These are phyloP conservation scores for Mythimna ferrago DNA, from an alignment of 2,888 invertebrate genomes.

Conservation along the genomic window DNA sequence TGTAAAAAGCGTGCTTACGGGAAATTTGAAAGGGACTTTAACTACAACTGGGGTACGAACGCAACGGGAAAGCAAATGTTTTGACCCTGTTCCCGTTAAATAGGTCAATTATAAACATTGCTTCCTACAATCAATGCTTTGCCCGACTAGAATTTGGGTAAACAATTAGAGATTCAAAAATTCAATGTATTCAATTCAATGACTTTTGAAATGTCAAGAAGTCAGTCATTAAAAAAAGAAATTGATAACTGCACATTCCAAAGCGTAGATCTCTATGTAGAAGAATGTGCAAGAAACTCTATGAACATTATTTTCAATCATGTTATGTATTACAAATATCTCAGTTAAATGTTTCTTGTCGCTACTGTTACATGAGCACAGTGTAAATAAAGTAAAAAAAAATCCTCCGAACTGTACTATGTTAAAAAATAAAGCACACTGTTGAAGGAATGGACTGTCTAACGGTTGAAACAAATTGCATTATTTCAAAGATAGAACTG, in stretches of 20 bases:
- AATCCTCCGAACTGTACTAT: too few relatives aligned
- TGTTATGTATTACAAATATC: too few relatives aligned
- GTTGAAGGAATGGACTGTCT: slow-evolving; percentile 14
- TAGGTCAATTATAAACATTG: slow-evolving; percentile 70
- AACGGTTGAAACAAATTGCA: slow-evolving; percentile 49
- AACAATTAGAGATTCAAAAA: slow-evolving; percentile 18
- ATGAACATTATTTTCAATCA: too few relatives aligned
- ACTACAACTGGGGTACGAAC: slow-evolving; percentile 38
- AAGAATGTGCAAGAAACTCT: too few relatives aligned
- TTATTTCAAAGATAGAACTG: slow-evolving; percentile 42
- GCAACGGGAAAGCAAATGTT: slow-evolving; percentile 55
- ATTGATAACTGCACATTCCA: too few relatives aligned
- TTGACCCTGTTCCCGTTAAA: slow-evolving; percentile 59
- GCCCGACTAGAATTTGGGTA: slow-evolving; percentile 30
- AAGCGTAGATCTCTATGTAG: too few relatives aligned
- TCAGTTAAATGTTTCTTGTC: too few relatives aligned
- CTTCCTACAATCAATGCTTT: slow-evolving; percentile 47
- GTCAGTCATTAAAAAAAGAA: too few relatives aligned
- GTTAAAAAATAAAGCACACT: slow-evolving; percentile 13
- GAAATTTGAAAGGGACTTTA: slow-evolving; percentile 56
- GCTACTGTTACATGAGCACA: too few relatives aligned
- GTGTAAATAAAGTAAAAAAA: too few relatives aligned
- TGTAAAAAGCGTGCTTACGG: slow-evolving; percentile 49
- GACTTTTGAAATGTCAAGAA: too few relatives aligned
- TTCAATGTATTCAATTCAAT: not conserved